These are phyloP conservation scores for Nycticryphes semicollaris DNA, from an alignment of 2,113 vertebrate species.

Conservation along the genomic window DNA sequence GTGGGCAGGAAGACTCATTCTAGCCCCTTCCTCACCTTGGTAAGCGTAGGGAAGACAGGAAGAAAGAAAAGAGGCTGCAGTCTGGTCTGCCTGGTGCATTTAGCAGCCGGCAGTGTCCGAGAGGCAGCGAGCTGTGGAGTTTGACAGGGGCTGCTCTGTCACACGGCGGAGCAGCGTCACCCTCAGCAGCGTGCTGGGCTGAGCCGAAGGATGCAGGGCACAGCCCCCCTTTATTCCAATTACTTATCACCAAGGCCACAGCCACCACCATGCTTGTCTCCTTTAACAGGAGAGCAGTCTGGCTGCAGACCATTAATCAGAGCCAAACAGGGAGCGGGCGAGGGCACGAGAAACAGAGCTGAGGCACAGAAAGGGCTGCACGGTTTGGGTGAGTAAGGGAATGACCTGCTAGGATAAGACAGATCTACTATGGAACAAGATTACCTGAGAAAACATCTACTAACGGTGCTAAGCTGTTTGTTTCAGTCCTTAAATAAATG, in stretches of 20 bases:
- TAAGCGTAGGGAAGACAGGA: not conserved
- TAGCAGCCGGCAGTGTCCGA: not conserved
- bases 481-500: not conserved
- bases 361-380: not conserved
- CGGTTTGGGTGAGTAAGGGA: not conserved
- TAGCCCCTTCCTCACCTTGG: not conserved
- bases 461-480: not conserved
- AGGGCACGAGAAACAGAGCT: not conserved
- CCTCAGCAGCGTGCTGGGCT: slow-evolving; percentile 1
- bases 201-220: not conserved
- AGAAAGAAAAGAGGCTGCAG: not conserved
- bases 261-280: not conserved
- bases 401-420: not conserved
- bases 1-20: not conserved
- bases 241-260: slow-evolving; percentile 64
- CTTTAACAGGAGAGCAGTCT: slow-evolving; percentile 27
- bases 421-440: not conserved
- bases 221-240: slow-evolving; percentile 50
- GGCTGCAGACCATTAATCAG: slow-evolving; percentile 4
- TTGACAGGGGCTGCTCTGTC: slow-evolving; percentile 8
- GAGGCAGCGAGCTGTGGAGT: slow-evolving; percentile 14
- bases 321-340: not conserved
- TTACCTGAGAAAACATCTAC: not conserved
- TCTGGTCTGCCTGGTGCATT: not conserved
- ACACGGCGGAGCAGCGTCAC: not conserved